These are phyloP conservation scores for Lonchura striata DNA, from an alignment of 2,113 vertebrate species.

Conservation along the genomic window DNA sequence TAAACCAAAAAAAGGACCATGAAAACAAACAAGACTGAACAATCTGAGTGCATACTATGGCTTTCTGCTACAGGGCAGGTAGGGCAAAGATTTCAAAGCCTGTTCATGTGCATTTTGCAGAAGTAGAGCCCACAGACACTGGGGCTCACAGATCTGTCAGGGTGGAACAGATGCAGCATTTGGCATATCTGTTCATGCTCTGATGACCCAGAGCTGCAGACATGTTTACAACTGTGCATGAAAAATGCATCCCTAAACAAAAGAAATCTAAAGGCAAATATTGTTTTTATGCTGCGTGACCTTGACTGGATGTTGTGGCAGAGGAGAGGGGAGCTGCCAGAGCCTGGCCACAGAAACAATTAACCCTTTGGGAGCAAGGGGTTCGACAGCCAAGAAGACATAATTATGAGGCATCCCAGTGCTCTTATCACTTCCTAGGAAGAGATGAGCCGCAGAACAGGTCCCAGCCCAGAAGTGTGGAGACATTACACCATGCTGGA, in stretches of 20 bases:
- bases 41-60: background rate
- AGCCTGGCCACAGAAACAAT: background rate
- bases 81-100: background rate
- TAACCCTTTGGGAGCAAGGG: background rate
- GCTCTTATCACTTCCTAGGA: background rate
- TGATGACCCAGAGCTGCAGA: background rate
- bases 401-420: background rate
- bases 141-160: background rate
- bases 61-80: background rate
- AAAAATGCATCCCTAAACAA: background rate
- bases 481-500: background rate
- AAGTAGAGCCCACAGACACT: background rate
- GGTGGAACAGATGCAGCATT: background rate
- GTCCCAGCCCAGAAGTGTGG: background rate
- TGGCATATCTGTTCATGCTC: background rate
- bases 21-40: background rate
- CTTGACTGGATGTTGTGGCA: conserved; percentile 15
- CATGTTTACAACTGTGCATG: background rate
- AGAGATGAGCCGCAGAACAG: background rate
- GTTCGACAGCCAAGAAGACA: background rate
- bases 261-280: background rate
- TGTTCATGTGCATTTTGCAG: background rate
- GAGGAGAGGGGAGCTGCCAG: background rate
- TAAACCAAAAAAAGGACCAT: background rate
- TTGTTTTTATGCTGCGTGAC: conserved; percentile 29